phyloP scores from a whole-genome alignment of 2,113 vertebrate genomes.

The Carlito syrichta region DNA sequence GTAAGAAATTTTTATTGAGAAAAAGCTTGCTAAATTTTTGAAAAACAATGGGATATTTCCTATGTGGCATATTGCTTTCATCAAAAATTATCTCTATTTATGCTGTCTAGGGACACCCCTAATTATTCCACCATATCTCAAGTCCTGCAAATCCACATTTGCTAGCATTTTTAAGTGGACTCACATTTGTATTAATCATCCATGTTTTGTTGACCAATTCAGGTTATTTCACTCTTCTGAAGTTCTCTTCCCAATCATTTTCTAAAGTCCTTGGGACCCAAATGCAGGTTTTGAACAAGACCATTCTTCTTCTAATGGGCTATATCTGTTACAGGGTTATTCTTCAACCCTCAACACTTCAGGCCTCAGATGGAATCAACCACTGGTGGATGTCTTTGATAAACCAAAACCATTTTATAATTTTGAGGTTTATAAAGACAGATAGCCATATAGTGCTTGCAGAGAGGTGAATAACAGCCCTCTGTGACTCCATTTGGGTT shows the following conservation, averaged over 20 bases:
- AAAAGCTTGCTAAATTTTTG: background rate
- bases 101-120: background rate
- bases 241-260: background rate
- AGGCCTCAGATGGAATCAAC: background rate
- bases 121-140: background rate
- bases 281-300: background rate
- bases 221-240: background rate
- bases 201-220: background rate
- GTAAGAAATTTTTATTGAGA: background rate
- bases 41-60: background rate
- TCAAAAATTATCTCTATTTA: background rate
- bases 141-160: background rate
- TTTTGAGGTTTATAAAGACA: background rate
- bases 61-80: background rate
- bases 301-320: background rate
- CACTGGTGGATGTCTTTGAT: background rate
- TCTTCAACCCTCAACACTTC: background rate
- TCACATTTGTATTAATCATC: background rate
- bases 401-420: background rate
- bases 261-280: background rate
- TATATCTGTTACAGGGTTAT: background rate
- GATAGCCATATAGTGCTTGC: background rate
- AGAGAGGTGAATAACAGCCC: background rate
- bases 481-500: background rate
- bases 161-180: background rate